A percentile compares a stretch with the other conserved stretches of the same genome.
These are phyloP conservation scores for Tinea pellionella DNA, from an alignment of 2,888 invertebrate species.

Conservation along the genomic window DNA sequence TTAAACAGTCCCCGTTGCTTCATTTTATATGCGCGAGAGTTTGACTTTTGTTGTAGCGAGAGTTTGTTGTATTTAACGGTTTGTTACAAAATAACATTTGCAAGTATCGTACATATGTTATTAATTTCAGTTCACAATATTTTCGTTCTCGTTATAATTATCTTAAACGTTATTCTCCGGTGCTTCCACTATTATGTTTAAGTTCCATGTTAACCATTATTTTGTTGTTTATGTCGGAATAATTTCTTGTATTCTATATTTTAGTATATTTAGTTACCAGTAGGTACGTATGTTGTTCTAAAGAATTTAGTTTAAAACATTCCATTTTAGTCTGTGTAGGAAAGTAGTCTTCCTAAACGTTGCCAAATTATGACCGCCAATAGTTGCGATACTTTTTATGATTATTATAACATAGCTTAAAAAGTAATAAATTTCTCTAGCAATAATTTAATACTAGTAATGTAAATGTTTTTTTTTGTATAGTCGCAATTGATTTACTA, in stretches of 20 bases:
- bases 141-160: slow-evolving; percentile 1
- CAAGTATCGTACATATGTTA: too few species aligned
- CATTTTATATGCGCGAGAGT: too few species aligned
- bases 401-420: slow-evolving; percentile 42
- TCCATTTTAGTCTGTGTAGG: slow-evolving; percentile 67
- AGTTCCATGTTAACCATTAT: slow-evolving; percentile 11
- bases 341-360: slow-evolving; percentile 69
- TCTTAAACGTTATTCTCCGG: slow-evolving; percentile 8
- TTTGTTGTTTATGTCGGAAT: slow-evolving; percentile 9
- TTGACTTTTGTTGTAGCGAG: too few species aligned
- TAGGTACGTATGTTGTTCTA: slow-evolving; percentile 46
- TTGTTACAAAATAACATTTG: too few species aligned
- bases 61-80: too few species aligned
- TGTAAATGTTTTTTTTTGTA: slow-evolving; percentile 68
- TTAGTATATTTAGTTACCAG: slow-evolving; percentile 51
- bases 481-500: slow-evolving; percentile 42
- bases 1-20: too few species aligned
- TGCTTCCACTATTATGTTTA: slow-evolving; percentile 13
- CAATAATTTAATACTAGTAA: slow-evolving; percentile 60
- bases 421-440: slow-evolving; percentile 61
- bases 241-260: not conserved
- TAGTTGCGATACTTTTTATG: slow-evolving; percentile 56
- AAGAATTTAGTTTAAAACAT: slow-evolving; percentile 65
- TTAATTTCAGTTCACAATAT: not conserved
- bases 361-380: slow-evolving; percentile 67